Base-by-base conservation (phyloP, 2,797 vertebrate genomes). In the Botia kubotai region DNA sequence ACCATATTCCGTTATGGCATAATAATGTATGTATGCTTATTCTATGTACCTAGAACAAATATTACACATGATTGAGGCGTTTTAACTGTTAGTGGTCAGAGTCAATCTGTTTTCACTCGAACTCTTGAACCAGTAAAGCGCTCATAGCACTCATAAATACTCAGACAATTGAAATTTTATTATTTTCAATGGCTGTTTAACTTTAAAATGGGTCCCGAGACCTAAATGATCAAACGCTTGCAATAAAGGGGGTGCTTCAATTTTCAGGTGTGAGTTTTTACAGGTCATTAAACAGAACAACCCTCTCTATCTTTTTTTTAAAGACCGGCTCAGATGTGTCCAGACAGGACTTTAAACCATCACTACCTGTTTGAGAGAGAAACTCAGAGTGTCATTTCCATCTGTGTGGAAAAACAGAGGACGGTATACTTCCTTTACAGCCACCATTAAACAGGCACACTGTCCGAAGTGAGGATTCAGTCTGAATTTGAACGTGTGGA, bases 241-340 rank as follows among this genome's bases (percentile, higher is more conserved):
- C 43, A 43, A 67, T 60, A 68, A 78, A 82, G 58, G 5, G 17
- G 63, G 43, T 46, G n/a, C 72, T 88, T 87, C 77, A 72, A 82
- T 89, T 89, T 84, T 87, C 87, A 86, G 85, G 68, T 82, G 86
- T 55, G 57, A 62, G 65, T 60, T 81, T 74, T 71, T 60, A 57
- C 82, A 57, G 53, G 52, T 78, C 76, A 79, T 83, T 83, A 79
- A 79, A 70, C 72, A 75, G 76, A 75, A 71, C 52, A 70, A 55
- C 46, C 55, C 43, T 53, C 57, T 82, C 67, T 72, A 46, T 83
- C 71, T 70, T 53, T 36, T 36, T 26, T 60, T 58, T 85, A 84
- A 60, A 26, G 57, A 60, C 1, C 43, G 2, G 43, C 43, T 46
- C 43, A 46, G 43, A 46, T 46, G 43, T 46, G 43, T 46, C 43